Percentiles rank a stretch among this genome's conserved stretches.
These are phyloP conservation scores for Netelia virgata DNA, from an alignment of 2,888 invertebrate genomes.

Conservation along the genomic window DNA sequence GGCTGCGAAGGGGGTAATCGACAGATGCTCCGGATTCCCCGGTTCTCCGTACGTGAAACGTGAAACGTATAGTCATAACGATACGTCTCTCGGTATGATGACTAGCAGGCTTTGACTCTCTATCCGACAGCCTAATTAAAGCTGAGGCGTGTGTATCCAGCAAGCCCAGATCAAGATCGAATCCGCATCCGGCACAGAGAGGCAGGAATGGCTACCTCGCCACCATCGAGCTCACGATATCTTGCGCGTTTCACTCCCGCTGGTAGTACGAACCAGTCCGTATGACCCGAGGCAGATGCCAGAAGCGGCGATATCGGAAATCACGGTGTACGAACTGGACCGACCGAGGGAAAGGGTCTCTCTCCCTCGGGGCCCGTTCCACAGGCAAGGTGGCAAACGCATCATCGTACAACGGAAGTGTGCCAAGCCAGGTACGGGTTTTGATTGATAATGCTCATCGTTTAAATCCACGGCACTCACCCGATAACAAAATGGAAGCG, in stretches of 20 bases:
- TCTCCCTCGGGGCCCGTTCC: constrained; percentile 1
- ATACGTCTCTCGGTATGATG: constrained; percentile 11
- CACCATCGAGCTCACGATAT: constrained; percentile 32
- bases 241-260: constrained; percentile 8
- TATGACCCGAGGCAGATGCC: constrained; percentile 38
- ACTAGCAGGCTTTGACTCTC: constrained; percentile 30
- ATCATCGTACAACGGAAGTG: not conserved
- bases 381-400: constrained; percentile 13
- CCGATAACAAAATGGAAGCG: constrained; percentile 21
- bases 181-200: constrained; percentile 31
- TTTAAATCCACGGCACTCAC: constrained; percentile 10
- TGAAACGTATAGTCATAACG: constrained; percentile 25
- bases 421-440: constrained; percentile 23
- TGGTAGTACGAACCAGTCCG: constrained; percentile 9
- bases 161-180: constrained; percentile 41
- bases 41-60: constrained; percentile 23
- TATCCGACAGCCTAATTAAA: constrained; percentile 57
- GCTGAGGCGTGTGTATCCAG: constrained; percentile 7
- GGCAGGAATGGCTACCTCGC: constrained; percentile 1
- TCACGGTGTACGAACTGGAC: constrained; percentile 34
- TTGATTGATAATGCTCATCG: constrained; percentile 26
- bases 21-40: not conserved
- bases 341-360: constrained; percentile 45
- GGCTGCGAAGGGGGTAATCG: not conserved
- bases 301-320: constrained; percentile 60